Evolutionary conservation across 1,140 invertebrate species (phyloP), one percentile per base, ranked within the genome.

Genomic region (Drosophila pachea): DNA sequence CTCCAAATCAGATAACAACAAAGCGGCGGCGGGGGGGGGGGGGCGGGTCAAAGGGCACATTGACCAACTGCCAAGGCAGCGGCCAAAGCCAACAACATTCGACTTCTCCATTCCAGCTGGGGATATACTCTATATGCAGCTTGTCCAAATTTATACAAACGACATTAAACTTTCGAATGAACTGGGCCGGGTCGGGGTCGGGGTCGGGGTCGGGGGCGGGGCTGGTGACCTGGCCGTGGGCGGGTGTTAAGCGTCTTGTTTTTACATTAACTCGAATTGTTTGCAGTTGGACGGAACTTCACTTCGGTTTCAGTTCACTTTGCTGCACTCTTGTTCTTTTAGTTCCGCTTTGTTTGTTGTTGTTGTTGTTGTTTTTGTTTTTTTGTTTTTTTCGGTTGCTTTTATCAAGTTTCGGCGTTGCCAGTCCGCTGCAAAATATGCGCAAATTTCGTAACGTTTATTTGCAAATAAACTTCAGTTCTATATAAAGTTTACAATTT

Each of bases 401-500:
- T 63, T 49, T 73, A 64, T 55, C 60, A 45, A 60, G 32, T 70
- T 55, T 35, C 49, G 5, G 48, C 31, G 60, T 50, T 52, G 48
- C 48, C 32, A 35, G 45, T 59, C 58, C 62, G 64, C 75, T 55
- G 69, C 78, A 78, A 56, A 33, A 31, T 84, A 76, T 83, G 73
- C 66, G 49, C 54, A 71, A 56, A 64, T 50, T 60, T 52, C 5
- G 11, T 43, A 6, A 7, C 48, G 48, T 49, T 12, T 31, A n/a
- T 33, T 49, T 33, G 48, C 29, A 36, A 50, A 49, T 48, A 59
- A 70, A 66, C 33, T 69, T 68, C 38, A 14, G 11, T 38, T 54
- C 22, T 40, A 5, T n/a, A 54, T 50, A 83, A 83, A 84, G 47
- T 83, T 83, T 84, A 53, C 68, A 68, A 73, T 73, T 78, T 65